phyloP scores from a whole-genome alignment of 2,888 invertebrate genomes.

The Papilio elwesi region DNA sequence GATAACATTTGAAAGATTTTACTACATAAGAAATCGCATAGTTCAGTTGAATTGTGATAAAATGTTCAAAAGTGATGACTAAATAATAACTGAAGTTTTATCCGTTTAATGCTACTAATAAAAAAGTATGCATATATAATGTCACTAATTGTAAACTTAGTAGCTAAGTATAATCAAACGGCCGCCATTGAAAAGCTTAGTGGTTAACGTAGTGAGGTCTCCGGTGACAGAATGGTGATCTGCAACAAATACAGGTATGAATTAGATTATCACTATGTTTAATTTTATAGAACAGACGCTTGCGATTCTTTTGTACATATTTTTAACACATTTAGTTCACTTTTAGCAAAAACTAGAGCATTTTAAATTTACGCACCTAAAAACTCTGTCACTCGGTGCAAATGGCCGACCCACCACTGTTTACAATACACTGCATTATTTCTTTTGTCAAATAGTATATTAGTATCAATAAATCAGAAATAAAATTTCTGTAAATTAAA shows the following conservation, averaged over 20 bases:
- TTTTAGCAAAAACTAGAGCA: slow-evolving; percentile 72
- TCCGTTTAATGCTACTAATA: slow-evolving; percentile 48
- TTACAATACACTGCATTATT: slow-evolving; percentile 79
- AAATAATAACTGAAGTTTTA: slow-evolving; percentile 56
- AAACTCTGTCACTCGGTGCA: slow-evolving; percentile 87
- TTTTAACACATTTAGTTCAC: slow-evolving; percentile 72
- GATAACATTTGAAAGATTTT: slow-evolving; percentile 81
- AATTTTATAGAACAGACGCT: slow-evolving; percentile 56
- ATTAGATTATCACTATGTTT: slow-evolving; percentile 74
- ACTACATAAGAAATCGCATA: slow-evolving; percentile 67
- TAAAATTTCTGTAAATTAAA: slow-evolving; percentile 6
- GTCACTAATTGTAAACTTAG: slow-evolving; percentile 63
- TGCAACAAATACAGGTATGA: slow-evolving; percentile 81
- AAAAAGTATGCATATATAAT: slow-evolving; percentile 56
- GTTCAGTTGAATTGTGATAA: slow-evolving; percentile 57
- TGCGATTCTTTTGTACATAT: slow-evolving; percentile 73
- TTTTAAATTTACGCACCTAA: slow-evolving; percentile 82
- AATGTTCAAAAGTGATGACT: slow-evolving; percentile 56
- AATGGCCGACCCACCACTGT: slow-evolving; percentile 89
- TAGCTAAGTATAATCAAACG: slow-evolving; percentile 65
- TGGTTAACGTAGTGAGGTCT: slow-evolving; percentile 78
- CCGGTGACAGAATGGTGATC: slow-evolving; percentile 81
- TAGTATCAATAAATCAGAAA: background rate
- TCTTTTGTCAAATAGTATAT: slow-evolving; percentile 46
- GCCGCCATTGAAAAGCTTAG: slow-evolving; percentile 82